Conservation (phyloP, 2,113 vertebrate species). For the Morone saxatilis region DNA sequence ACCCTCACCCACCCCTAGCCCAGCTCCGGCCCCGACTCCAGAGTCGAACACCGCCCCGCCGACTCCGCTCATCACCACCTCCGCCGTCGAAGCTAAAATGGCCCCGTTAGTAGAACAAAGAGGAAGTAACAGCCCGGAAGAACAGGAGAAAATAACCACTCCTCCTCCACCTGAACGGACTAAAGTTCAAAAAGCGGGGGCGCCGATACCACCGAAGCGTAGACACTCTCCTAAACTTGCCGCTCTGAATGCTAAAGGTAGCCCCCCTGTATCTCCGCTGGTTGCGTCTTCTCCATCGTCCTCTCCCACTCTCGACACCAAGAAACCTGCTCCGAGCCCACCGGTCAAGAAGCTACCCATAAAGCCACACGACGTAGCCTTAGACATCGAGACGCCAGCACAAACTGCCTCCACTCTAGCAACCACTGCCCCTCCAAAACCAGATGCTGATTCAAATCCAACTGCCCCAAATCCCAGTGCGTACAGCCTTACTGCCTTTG, state of each 20-base stretch:
- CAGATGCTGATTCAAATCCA: constrained; percentile 28
- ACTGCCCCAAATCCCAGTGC: constrained; percentile 24
- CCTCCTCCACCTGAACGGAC: constrained; percentile 82
- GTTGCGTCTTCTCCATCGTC: constrained; percentile 50
- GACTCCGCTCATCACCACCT: constrained; percentile 55
- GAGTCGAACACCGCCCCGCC: constrained; percentile 75
- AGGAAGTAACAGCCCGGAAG: constrained; percentile 72
- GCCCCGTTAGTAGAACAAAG: constrained; percentile 91
- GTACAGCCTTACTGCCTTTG: constrained; percentile 40
- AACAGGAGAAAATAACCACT: constrained; percentile 75
- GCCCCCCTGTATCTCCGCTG: constrained; percentile 76
- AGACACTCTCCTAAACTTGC: constrained; percentile 79
- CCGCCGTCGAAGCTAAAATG: constrained; percentile 79
- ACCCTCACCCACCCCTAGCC: constrained; percentile 76
- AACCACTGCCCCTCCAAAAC: constrained; percentile 45
- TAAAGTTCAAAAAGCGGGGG: constrained; percentile 76
- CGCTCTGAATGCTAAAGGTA: constrained; percentile 71
- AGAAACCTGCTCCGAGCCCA: constrained; percentile 63
- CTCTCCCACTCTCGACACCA: constrained; percentile 46
- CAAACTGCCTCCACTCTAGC: constrained; percentile 63
- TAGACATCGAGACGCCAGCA: constrained; percentile 69
- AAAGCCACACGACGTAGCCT: constrained; percentile 34
- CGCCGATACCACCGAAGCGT: constrained; percentile 77
- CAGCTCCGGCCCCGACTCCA: constrained; percentile 81
- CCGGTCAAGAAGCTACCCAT: constrained; percentile 36